A percentile compares a stretch with the other conserved stretches of the same genome.
These are phyloP conservation scores for Neolamprologus caudopunctatus DNA, from an alignment of 2,113 vertebrate species.

Conservation along the genomic window DNA sequence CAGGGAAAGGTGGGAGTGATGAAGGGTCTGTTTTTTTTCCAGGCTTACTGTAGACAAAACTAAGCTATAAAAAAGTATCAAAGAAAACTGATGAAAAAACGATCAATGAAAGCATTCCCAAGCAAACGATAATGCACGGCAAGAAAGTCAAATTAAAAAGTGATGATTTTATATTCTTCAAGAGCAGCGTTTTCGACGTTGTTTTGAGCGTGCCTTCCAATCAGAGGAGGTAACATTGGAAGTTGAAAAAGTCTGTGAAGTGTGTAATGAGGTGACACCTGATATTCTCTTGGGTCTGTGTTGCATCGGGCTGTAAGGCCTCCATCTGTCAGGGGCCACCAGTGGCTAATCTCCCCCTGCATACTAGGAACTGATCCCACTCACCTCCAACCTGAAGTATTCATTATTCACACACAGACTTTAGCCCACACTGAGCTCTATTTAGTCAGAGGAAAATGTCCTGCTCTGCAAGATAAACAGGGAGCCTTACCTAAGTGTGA, in stretches of 20 bases:
- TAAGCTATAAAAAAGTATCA: not conserved
- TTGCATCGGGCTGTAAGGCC: conserved; percentile 56
- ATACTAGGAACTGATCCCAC: conserved; percentile 50
- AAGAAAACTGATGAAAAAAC: not conserved
- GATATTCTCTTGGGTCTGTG: conserved; percentile 56
- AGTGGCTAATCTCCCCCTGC: conserved; percentile 61
- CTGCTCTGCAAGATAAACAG: conserved; percentile 41
- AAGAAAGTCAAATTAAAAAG: not conserved
- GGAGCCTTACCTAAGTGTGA: conserved; percentile 30
- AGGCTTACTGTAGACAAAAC: not conserved
- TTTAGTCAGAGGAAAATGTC: conserved; percentile 44
- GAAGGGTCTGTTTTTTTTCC: not conserved
- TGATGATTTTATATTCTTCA: not conserved
- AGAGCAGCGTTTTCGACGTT: not conserved
- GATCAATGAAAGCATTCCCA: not conserved
- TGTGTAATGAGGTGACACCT: conserved; percentile 66
- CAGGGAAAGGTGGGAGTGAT: not conserved
- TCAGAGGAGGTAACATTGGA: conserved; percentile 42
- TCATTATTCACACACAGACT: conserved; percentile 55
- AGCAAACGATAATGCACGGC: not conserved
- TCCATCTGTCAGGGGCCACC: conserved; percentile 68
- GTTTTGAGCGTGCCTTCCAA: conserved; percentile 6
- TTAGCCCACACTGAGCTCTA: conserved; percentile 39
- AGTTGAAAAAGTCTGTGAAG: conserved; percentile 56
- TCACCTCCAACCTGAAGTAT: conserved; percentile 64